Evolutionary conservation across 2,888 invertebrate species (phyloP), one percentile per base, ranked within the genome.

Genomic region (Drosophila anomalata): DNA sequence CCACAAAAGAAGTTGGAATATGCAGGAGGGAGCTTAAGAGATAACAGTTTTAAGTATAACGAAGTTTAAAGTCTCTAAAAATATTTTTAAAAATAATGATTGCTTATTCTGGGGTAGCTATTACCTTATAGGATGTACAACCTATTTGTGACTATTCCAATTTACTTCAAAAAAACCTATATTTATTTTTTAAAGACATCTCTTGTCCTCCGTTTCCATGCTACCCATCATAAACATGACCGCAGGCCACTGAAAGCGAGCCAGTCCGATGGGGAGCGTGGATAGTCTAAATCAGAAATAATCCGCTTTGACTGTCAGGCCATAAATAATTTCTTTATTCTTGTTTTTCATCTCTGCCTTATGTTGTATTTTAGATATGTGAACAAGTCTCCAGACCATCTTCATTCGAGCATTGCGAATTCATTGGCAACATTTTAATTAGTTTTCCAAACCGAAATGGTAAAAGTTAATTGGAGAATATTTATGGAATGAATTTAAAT

Each of bases 301-400:
- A 82, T 84, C 82, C 85, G 82, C 77, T 85, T 84, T 78, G 77
- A 60, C 71, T 68, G 74, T 57, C 59, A 55, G 68, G 76, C 67
- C 73, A 73, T 73, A 67, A 73, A 69, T 69, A 69, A 78, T 84
- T 78, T 51, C 66, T 42, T 58, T 48, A 39, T 52, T 41, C 50
- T 56, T 46, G 47, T 33, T 48, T 61, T 33, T 33, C 51, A 46
- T 66, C 33, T 53, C 36, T 14, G 22, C 33, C 22, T 61, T 6
- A 7, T 52, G 41, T 58, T 52, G 51, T 36, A 52, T 72, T 71
- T 63, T 41, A 39, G 42, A 63, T 63, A 56, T 36, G 62, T 46
- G 73, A 70, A 72, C 70, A 48, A 72, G 73, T 70, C 72, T 56
- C 31, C 52, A 62, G 33, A 48, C 47, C 52, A 53, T 50, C 76